Base-by-base conservation (phyloP, 2,113 vertebrate genomes). In the Psephotus haematonotus region DNA sequence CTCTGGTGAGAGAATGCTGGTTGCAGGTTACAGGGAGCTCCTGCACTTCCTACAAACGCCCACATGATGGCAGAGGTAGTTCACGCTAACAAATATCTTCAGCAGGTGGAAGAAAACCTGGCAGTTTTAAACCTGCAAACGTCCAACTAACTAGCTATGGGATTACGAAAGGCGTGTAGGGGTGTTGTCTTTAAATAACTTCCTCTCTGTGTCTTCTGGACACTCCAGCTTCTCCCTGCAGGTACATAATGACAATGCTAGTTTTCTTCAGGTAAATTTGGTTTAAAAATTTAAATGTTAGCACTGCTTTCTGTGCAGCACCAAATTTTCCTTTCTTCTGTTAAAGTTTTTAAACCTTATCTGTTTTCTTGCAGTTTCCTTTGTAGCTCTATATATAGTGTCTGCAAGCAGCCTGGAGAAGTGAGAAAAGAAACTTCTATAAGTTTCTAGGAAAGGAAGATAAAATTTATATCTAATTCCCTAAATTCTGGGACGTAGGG, bases 61-160 rank as follows among this genome's bases (percentile, higher is more conserved):
- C 97, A 86, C 96, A 29, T 5, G 96, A 78, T 94, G 97, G 96
- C 97, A 94, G 50, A 91, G 41, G n/a, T 41, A 93, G 55, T 2
- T 93, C 95, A 69, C 5, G 2, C 3, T 69, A 69, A 29, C 20
- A 20, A 75, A 20, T 11, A 1, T 6, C 27, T 57, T 9, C 10
- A 7, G 31, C 71, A 13, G 28, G 33, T 6, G 55, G 35, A 37
- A 17, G 35, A 46, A 74, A 63, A 46, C 3, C 16, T 12, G 27
- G 3, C 9, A 10, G 29, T 17, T 2, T 46, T 39, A 5, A 8
- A 15, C 2, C 31, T 39, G 46, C 23, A 80, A 80, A 28, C 0
- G 3, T 72, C 17, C 28, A 19, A 1, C 13, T 28, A 12, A 6
- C 9, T 7, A 33, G 9, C 25, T 37, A 3, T 22, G 20, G 46